Conservation (phyloP, 2,888 invertebrate genomes). For the Odontocolon sp. region DNA sequence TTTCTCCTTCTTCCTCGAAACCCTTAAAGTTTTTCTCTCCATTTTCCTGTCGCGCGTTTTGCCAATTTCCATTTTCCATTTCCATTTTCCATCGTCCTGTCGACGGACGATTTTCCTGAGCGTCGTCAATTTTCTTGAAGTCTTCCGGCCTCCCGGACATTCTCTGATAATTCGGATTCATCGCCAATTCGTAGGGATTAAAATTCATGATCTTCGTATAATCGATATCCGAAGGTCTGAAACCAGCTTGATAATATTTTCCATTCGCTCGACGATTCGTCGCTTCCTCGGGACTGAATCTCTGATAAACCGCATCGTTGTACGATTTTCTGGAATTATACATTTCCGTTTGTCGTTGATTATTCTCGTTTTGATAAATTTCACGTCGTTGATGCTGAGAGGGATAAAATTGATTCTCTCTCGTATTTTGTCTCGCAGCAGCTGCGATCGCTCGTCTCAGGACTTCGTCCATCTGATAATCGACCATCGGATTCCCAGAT, state of each 20-base stretch:
- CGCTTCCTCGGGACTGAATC: slow-evolving; percentile 2
- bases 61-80: too few species aligned
- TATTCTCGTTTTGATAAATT: neutral
- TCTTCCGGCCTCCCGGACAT: neutral
- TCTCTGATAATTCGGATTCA: neutral
- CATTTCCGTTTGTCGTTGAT: neutral
- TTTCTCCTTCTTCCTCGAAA: neutral
- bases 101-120: too few species aligned
- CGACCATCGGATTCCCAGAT: neutral
- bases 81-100: too few species aligned
- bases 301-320: slow-evolving; percentile 1
- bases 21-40: neutral
- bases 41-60: neutral
- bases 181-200: neutral
- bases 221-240: neutral
- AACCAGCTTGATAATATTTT: neutral
- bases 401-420: neutral
- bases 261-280: neutral
- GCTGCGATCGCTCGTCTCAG: slow-evolving; percentile 33
- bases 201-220: neutral
- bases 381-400: neutral
- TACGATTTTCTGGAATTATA: neutral
- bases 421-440: slow-evolving; percentile 7
- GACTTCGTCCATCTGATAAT: slow-evolving; percentile 37
- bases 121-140: neutral